Conservation (phyloP, 2,113 vertebrate genomes). For the Indicator maculatus region DNA sequence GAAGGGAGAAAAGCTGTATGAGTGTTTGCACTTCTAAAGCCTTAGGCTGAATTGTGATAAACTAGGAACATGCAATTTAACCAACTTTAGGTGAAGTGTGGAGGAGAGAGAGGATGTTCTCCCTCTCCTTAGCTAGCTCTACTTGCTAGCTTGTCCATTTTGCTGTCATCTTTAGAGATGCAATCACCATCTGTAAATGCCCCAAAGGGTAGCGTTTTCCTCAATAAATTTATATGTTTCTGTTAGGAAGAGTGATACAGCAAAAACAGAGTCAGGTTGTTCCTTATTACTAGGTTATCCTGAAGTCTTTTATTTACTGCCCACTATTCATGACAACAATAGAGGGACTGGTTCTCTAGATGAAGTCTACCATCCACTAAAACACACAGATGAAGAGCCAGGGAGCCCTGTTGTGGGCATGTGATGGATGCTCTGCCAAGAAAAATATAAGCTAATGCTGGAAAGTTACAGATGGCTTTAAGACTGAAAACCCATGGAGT, state of each 20-base stretch:
- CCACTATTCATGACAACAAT: background rate
- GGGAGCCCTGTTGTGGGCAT: background rate
- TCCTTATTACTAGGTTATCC: background rate
- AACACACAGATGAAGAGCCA: rapidly evolving
- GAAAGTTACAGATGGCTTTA: background rate
- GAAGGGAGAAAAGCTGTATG: background rate
- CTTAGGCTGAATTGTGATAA: background rate
- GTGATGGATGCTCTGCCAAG: background rate
- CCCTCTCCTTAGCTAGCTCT: background rate
- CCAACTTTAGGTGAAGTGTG: background rate
- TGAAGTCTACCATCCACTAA: background rate
- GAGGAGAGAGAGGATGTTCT: background rate
- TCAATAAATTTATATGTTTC: background rate
- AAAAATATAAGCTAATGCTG: background rate
- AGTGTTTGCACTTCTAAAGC: background rate
- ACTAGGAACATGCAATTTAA: background rate
- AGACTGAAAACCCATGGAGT: background rate
- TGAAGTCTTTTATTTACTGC: background rate
- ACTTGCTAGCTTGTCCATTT: background rate
- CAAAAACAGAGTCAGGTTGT: background rate
- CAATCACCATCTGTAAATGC: background rate
- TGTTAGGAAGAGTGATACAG: background rate
- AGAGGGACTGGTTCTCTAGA: background rate
- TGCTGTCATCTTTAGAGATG: background rate
- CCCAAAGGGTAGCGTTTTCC: background rate